These are phyloP conservation scores for Myathropa florea DNA, from an alignment of 2,888 invertebrate genomes.

Conservation along the genomic window DNA sequence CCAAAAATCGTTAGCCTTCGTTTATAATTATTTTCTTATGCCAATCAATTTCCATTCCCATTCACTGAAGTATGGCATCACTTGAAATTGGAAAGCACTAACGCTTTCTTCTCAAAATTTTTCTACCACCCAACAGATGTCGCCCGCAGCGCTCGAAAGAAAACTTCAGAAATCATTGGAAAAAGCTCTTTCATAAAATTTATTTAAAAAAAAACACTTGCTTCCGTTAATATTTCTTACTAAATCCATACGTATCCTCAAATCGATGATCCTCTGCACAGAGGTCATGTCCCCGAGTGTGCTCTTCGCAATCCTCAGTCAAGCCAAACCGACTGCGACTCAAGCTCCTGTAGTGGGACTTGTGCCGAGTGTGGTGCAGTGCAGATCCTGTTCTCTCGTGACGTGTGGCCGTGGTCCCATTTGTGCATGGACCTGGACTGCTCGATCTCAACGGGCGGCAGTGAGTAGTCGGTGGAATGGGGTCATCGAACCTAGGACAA, in stretches of 20 bases:
- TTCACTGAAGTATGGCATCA: background rate
- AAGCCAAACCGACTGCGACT: conserved; percentile 72
- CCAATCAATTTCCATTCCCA: background rate
- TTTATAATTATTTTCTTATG: no score
- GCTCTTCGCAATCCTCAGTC: conserved; percentile 72
- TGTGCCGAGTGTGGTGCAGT: conserved; percentile 39
- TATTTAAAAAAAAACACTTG: conserved; percentile 12
- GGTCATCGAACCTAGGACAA: conserved; percentile 79
- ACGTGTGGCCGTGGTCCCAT: conserved; percentile 34
- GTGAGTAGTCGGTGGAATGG: conserved; percentile 76
- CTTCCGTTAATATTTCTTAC: conserved; percentile 74
- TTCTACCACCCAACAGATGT: conserved; percentile 9
- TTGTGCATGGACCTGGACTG: conserved; percentile 70
- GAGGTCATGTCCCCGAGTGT: conserved; percentile 43
- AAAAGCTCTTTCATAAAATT: conserved; percentile 32
- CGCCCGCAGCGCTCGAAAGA: background rate
- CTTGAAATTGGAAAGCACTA: background rate
- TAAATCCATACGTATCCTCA: conserved; percentile 78
- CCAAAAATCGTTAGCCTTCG: no score
- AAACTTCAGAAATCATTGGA: conserved; percentile 9
- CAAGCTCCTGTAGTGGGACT: conserved; percentile 50
- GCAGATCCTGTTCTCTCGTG: conserved; percentile 34
- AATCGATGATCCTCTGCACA: conserved; percentile 72
- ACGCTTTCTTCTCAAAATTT: background rate
- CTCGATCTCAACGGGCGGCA: conserved; percentile 77